phyloP scores from a whole-genome alignment of 1,140 invertebrate genomes.

The Rhyacophila brunnea region DNA sequence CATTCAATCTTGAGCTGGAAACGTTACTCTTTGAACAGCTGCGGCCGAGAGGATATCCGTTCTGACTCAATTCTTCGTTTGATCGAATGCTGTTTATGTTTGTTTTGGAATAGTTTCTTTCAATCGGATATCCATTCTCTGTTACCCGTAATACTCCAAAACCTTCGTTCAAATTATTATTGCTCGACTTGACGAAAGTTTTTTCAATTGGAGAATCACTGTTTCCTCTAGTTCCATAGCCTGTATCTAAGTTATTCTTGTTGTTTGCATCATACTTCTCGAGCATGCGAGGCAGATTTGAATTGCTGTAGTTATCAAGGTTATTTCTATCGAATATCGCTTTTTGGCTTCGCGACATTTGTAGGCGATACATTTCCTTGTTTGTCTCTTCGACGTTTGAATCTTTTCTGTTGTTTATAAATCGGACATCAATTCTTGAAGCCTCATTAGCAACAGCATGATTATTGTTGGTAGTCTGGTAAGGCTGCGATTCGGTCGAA shows the following conservation, averaged over 20 bases:
- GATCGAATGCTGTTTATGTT: slow-evolving; percentile 49
- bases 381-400: slow-evolving; percentile 54
- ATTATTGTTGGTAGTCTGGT: slow-evolving; percentile 9
- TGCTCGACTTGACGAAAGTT: slow-evolving; percentile 8
- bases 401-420: slow-evolving; percentile 40
- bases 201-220: slow-evolving; percentile 9
- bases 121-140: slow-evolving; percentile 50
- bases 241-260: slow-evolving; percentile 28
- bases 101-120: slow-evolving; percentile 50
- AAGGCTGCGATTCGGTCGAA: slow-evolving; percentile 1
- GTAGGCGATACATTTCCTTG: slow-evolving; percentile 54
- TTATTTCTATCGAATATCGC: slow-evolving; percentile 49
- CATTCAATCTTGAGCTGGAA: slow-evolving; percentile 48
- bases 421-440: slow-evolving; percentile 8
- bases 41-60: slow-evolving; percentile 48
- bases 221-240: slow-evolving; percentile 35
- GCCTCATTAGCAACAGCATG: slow-evolving; percentile 1
- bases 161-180: slow-evolving; percentile 14
- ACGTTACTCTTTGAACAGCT: slow-evolving; percentile 50
- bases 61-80: slow-evolving; percentile 33
- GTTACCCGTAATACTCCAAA: slow-evolving; percentile 25
- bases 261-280: slow-evolving; percentile 26
- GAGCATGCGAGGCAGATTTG: slow-evolving; percentile 44
- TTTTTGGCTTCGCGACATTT: slow-evolving; percentile 53
- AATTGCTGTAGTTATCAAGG: slow-evolving; percentile 47